phyloP scores from a whole-genome alignment of 2,113 vertebrate species.

The Mionectes macconnelli region DNA sequence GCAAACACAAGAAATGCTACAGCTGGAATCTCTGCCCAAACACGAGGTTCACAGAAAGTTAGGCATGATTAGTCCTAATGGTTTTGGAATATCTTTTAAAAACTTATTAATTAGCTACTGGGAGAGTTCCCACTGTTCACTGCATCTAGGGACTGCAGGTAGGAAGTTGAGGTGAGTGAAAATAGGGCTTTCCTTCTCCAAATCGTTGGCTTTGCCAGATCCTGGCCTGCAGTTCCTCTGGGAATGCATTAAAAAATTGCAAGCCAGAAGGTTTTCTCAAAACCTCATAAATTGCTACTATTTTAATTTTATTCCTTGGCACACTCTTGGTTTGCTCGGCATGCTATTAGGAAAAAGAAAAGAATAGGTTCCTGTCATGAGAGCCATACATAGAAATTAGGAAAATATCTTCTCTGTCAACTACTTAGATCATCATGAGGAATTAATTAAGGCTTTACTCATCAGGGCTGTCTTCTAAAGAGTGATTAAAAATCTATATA shows the following conservation, averaged over 20 bases:
- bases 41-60: accelerated
- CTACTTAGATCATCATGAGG: neutral
- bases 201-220: neutral
- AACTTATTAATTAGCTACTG: neutral
- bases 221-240: neutral
- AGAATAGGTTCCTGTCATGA: neutral
- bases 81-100: neutral
- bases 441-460: slow-evolving; percentile 39
- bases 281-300: neutral
- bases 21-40: neutral
- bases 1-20: neutral
- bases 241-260: neutral
- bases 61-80: neutral
- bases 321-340: neutral
- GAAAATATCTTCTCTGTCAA: slow-evolving; percentile 11
- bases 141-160: neutral
- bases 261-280: neutral
- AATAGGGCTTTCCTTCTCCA: neutral
- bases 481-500: slow-evolving; percentile 14
- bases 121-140: neutral
- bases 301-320: neutral
- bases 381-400: neutral
- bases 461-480: neutral
- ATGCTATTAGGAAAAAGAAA: neutral
- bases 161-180: neutral